These are phyloP conservation scores for Parazoanthus atlanticus DNA, from an alignment of 92 coral and sea anemone genomes.

Conservation along the genomic window DNA sequence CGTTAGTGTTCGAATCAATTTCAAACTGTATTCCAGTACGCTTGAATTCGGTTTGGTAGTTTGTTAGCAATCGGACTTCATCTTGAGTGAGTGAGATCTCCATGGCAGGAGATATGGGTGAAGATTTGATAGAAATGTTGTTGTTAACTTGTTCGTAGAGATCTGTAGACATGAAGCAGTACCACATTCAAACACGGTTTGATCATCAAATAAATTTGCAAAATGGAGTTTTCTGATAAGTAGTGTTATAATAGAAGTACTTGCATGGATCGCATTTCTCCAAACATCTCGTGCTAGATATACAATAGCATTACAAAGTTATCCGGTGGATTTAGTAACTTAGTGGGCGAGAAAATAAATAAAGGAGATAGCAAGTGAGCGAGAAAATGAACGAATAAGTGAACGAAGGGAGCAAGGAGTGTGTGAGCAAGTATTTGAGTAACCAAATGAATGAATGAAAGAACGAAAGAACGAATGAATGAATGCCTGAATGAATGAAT, in stretches of 20 bases:
- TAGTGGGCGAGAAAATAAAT: not conserved
- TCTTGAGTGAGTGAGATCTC: slow-evolving; percentile 66
- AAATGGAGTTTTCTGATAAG: not conserved
- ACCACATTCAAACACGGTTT: not conserved
- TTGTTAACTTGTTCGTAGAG: slow-evolving; percentile 48
- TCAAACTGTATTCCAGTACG: slow-evolving; percentile 80
- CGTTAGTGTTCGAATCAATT: slow-evolving; percentile 36
- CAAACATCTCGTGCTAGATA: not conserved
- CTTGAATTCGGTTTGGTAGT: slow-evolving; percentile 72
- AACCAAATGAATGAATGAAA: too few relatives aligned
- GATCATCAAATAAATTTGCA: not conserved
- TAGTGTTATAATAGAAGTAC: not conserved
- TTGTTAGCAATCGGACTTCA: slow-evolving; percentile 73
- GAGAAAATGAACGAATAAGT: not conserved
- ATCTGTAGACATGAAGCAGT: slow-evolving; percentile 54
- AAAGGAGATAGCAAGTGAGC: not conserved
- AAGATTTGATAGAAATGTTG: slow-evolving; percentile 69
- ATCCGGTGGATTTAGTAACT: not conserved
- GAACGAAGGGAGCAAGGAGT: not conserved
- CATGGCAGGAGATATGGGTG: slow-evolving; percentile 72
- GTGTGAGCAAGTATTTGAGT: too few relatives aligned
- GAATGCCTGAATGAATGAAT: too few relatives aligned
- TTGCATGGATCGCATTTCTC: not conserved
- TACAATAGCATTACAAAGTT: too few relatives aligned
- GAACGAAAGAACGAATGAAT: too few relatives aligned